A percentile compares a stretch with the other conserved stretches of the same genome.
phyloP scores from a whole-genome alignment of 2,113 vertebrate species.

The Lophotis ruficrista region DNA sequence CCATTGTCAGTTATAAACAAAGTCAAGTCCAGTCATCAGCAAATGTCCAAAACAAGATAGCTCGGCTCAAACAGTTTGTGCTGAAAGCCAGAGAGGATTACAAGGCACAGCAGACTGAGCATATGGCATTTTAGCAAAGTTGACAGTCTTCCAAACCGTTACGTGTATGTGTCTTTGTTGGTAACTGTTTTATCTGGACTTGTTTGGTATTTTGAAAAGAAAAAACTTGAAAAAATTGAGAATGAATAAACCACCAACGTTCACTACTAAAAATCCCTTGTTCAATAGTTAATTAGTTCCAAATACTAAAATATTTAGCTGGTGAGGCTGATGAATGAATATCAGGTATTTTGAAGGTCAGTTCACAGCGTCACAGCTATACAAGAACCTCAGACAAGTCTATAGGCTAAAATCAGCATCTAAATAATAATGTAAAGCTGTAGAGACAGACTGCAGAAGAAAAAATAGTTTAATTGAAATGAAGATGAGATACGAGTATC shows the following conservation, averaged over 20 bases:
- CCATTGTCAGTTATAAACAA: not conserved
- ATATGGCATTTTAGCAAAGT: not conserved
- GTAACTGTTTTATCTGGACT: not conserved
- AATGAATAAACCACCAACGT: not conserved
- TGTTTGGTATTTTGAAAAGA: not conserved
- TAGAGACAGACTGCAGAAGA: not conserved
- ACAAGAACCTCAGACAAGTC: not conserved
- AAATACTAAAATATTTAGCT: not conserved
- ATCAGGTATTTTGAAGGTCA: not conserved
- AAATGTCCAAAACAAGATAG: not conserved
- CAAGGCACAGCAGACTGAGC: not conserved
- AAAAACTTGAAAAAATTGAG: accelerated
- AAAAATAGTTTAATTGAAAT: not conserved
- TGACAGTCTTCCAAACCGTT: not conserved
- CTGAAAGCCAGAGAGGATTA: not conserved
- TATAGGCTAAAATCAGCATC: not conserved
- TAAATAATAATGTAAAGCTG: not conserved
- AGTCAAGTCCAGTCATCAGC: not conserved
- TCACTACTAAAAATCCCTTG: not conserved
- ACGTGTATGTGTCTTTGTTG: not conserved
- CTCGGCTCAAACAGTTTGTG: accelerated
- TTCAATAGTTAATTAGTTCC: not conserved
- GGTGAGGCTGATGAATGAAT: not conserved
- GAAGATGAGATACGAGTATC: not conserved
- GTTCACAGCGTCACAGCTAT: not conserved